A percentile compares a stretch with the other conserved stretches of the same genome.
These are phyloP conservation scores for Achlya flavicornis DNA, from an alignment of 2,888 invertebrate genomes.

Conservation along the genomic window DNA sequence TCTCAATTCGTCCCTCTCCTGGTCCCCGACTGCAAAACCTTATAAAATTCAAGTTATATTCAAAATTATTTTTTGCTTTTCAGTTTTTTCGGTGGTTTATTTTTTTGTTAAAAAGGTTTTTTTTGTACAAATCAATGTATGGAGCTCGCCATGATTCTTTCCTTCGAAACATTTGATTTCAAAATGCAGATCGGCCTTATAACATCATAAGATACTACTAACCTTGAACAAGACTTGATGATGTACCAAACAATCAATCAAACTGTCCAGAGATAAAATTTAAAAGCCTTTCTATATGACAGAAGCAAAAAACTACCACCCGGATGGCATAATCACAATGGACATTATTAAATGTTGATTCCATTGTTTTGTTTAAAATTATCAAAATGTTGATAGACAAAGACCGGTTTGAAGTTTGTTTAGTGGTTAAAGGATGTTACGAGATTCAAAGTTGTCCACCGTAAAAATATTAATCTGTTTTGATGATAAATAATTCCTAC, in stretches of 20 bases:
- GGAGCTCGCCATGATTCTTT: no score
- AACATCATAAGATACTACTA: not conserved
- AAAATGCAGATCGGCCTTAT: no score
- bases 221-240: not conserved
- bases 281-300: constrained; percentile 21
- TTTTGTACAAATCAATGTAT: no score
- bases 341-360: constrained; percentile 10
- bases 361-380: constrained; percentile 17
- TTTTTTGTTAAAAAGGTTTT: no score
- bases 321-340: constrained; percentile 17
- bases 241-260: constrained; percentile 25
- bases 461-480: not conserved
- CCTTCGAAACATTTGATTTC: no score
- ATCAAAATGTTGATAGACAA: not conserved
- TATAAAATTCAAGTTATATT: no score
- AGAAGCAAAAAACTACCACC: constrained; percentile 27
- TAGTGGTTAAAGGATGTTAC: not conserved
- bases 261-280: constrained; percentile 23
- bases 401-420: not conserved
- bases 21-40: no score
- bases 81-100: no score
- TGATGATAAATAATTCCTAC: no score
- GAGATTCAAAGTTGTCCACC: not conserved
- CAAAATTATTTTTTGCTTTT: no score
- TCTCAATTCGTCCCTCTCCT: no score